Base-by-base conservation (phyloP, 1,140 invertebrate species). In the Amyelois transitella region DNA sequence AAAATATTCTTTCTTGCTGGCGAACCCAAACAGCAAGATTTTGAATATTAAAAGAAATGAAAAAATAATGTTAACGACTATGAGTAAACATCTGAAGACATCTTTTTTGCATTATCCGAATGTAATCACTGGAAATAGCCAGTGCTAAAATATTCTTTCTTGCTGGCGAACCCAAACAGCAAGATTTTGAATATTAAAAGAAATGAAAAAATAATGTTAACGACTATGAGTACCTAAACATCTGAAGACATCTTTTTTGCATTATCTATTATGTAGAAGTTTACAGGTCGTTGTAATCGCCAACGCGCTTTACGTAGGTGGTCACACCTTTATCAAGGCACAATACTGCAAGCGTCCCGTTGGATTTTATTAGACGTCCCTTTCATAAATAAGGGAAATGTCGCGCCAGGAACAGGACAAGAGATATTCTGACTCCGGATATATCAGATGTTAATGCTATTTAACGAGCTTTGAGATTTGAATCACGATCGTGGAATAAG, bases 341-440 rank as follows among this genome's bases (percentile, higher is more conserved):
- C 74, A 74, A 74, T 74, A 77, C 64, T 64, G 64, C 71, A 58
- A 58, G 64, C 64, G 57, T 54, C 62, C 67, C 62, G 56, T 60
- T 67, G 73, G 62, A 76, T 77, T 84, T 81, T 81, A 84, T 79
- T 84, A 65, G 72, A 75, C 65, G 58, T 72, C 59, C 62, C 66
- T 69, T 72, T 74, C 69, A 80, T 81, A 84, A 77, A 82, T 81
- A 74, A 72, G 66, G 66, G 55, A 72, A 70, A 65, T 68, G 65
- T 66, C 58, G 24, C 43, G 50, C 51, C 50, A 52, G 20, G 10
- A 22, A 28, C 24, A 50, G 38, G 43, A 59, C 25, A 51, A 25
- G 47, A 47, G 18, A 43, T 56, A 43, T 53, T 53, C 24, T 18
- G 22, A 51, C 20, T 49, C 14, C 18, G 32, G 32, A 38, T 38